phyloP scores from a whole-genome alignment of 2,888 invertebrate genomes.

The Synanthedon andrenaeformis region DNA sequence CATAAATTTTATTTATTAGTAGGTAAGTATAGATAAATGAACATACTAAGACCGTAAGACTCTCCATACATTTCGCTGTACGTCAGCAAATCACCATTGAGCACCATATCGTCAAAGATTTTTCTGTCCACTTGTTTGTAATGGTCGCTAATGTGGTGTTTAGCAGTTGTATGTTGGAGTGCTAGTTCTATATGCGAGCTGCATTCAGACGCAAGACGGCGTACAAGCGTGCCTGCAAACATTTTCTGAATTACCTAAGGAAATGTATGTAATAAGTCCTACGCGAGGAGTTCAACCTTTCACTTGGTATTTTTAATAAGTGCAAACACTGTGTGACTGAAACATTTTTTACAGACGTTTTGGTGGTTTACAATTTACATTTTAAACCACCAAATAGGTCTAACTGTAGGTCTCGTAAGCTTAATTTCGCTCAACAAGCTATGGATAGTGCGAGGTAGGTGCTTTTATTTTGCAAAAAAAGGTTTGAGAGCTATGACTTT shows the following conservation, averaged over 20 bases:
- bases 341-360: no score
- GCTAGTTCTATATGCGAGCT: conserved; percentile 34
- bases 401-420: no score
- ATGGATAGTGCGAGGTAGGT: neutral
- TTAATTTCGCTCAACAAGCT: neutral
- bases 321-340: no score
- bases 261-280: no score
- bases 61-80: conserved; percentile 52
- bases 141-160: conserved; percentile 25
- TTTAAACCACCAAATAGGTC: no score
- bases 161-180: conserved; percentile 43
- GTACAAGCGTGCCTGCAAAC: conserved; percentile 34
- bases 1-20: no score
- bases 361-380: no score
- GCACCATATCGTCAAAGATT: conserved; percentile 52
- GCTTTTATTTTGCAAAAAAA: no score
- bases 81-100: conserved; percentile 50
- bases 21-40: neutral
- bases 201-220: conserved; percentile 41
- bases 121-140: conserved; percentile 31
- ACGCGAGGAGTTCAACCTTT: no score
- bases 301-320: no score
- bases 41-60: conserved; percentile 55
- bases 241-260: neutral
- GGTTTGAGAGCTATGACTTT: no score